Conservation (phyloP, 2,888 invertebrate species). For the Orthosia cruda region DNA sequence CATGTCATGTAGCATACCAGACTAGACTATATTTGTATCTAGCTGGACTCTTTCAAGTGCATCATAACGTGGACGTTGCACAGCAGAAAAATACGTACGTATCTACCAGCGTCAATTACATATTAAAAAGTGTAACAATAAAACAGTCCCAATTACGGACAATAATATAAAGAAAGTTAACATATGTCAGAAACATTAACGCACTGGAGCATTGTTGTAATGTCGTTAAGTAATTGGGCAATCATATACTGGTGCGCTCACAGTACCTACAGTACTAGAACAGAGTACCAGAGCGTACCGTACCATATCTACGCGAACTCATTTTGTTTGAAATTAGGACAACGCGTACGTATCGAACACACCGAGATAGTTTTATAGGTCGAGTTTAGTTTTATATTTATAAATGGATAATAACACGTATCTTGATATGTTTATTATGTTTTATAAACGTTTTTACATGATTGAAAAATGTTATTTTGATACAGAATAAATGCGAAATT, state of each 20-base stretch:
- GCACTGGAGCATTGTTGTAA: slow-evolving; percentile 59
- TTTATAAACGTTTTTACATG: slow-evolving; percentile 71
- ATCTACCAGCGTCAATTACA: slow-evolving; percentile 3
- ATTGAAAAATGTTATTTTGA: slow-evolving; percentile 70
- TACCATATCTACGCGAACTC: slow-evolving; percentile 75
- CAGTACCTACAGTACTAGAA: slow-evolving; percentile 16
- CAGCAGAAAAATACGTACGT: neutral
- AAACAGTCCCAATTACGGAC: slow-evolving; percentile 48
- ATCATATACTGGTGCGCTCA: slow-evolving; percentile 62
- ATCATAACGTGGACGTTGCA: slow-evolving; percentile 1
- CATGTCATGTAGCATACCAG: neutral
- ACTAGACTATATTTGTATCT: neutral
- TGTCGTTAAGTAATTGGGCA: slow-evolving; percentile 67
- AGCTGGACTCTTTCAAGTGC: neutral
- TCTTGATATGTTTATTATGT: slow-evolving; percentile 75
- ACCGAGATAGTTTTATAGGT: slow-evolving; percentile 78
- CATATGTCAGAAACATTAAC: slow-evolving; percentile 54
- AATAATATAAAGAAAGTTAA: slow-evolving; percentile 48
- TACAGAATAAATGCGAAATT: slow-evolving; percentile 50
- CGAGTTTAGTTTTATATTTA: slow-evolving; percentile 79
- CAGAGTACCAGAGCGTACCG: slow-evolving; percentile 15
- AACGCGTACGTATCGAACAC: slow-evolving; percentile 73
- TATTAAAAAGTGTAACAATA: slow-evolving; percentile 47
- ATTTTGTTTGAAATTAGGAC: slow-evolving; percentile 79
- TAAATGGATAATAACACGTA: slow-evolving; percentile 79